Base-by-base conservation (phyloP, 2,888 invertebrate species). In the Dryocosmus kuriphilus region DNA sequence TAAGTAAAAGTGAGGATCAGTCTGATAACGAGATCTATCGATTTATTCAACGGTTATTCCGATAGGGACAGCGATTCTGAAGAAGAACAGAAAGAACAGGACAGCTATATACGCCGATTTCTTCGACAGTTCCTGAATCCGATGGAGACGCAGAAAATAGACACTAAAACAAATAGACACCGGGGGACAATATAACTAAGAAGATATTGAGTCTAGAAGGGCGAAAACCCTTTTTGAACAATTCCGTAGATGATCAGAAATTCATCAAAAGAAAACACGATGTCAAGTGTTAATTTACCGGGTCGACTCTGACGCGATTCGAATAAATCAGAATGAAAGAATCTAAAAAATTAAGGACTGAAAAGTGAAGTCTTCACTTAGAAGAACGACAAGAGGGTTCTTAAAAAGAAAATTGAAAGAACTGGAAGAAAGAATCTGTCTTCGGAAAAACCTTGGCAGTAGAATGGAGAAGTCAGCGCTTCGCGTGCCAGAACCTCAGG, bases 391-490 rank as follows among this genome's bases (percentile, higher is more conserved):
- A 97, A 88, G 94, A 95, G 80, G 94, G 96, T 65, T 90, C 97
- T 27, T 92, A 94, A 77, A 93, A 94, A 85, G 94, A 93, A 83
- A 97, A n/a, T n/a, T 97, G 78, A 92, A 94, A 38, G 93, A 94
- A 83, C 92, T 96, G 74, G 97, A 97, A 92, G 93, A 95, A n/a
- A 65, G 94, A 94, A 84, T 95, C 95, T 0, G 88, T 99, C n/a
- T 41, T 93, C 94, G 16, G 97, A 97, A 81, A 98, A 98, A 85
- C 95, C 97, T 0, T 99, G 99, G 99, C 97, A 98, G 88, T 92
- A 99, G 63, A 96, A 95, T 89, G 99, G 99, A 81, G 99, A 99
- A 93, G 94, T 97, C 0, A 94, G 94, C 77, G 97, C 95, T 0
- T 92, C 93, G 0, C n/a, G n/a, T n/a, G 94, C 93, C 79, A 93